Percentiles rank a stretch among this genome's conserved stretches.
Evolutionary conservation across 2,888 invertebrate species (phyloP).

Genomic region (Pterostichus niger): DNA sequence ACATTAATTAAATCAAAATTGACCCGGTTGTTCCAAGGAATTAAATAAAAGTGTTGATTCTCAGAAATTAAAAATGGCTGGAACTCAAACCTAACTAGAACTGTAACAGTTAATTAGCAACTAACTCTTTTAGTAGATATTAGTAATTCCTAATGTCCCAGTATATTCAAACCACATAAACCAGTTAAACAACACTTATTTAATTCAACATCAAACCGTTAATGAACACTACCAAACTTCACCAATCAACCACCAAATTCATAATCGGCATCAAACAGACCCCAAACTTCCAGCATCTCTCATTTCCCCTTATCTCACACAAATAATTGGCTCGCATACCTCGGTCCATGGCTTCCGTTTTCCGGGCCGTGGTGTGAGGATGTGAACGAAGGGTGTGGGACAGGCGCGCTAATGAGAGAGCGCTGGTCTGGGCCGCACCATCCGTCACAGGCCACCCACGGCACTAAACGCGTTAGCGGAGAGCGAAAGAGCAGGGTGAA

Average conservation of each 20-base stretch:
- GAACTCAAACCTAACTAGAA: too few relatives aligned
- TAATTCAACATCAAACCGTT: not conserved
- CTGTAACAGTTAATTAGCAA: too few relatives aligned
- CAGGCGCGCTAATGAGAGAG: conserved; percentile 71
- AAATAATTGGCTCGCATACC: conserved; percentile 36
- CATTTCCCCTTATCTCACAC: not conserved
- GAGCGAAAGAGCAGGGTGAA: conserved; percentile 69
- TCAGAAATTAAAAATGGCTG: too few relatives aligned
- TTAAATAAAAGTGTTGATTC: too few relatives aligned
- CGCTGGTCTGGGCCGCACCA: conserved; percentile 70
- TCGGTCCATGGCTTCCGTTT: conserved; percentile 22
- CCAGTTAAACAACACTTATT: too few relatives aligned
- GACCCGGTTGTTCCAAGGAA: too few relatives aligned
- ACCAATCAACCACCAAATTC: not conserved
- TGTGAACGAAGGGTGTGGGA: conserved; percentile 43
- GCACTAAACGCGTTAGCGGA: conserved; percentile 75
- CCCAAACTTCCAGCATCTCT: not conserved
- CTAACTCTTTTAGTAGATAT: too few relatives aligned
- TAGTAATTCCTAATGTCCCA: too few relatives aligned
- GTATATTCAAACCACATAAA: too few relatives aligned
- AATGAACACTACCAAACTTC: not conserved
- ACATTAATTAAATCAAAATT: too few relatives aligned
- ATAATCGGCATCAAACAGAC: conserved; percentile 2
- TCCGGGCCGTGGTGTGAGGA: not conserved
- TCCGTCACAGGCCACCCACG: conserved; percentile 75